These are phyloP conservation scores for Oegoconia quadripuncta DNA, from an alignment of 2,888 invertebrate genomes.

Conservation along the genomic window DNA sequence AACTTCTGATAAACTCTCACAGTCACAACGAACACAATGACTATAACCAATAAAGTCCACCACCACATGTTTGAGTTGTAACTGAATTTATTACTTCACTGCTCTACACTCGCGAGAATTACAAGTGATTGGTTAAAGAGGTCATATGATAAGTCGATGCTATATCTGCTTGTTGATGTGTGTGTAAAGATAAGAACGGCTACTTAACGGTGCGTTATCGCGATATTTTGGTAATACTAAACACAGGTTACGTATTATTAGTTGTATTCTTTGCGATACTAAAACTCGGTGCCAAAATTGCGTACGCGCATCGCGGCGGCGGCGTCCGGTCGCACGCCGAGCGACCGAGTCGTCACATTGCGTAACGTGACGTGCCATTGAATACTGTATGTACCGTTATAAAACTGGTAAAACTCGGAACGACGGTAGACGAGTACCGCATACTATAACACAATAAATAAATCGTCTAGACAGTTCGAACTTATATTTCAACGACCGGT, in stretches of 20 bases:
- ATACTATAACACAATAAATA: not conserved
- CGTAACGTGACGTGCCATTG: slow-evolving; percentile 50
- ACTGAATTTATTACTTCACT: slow-evolving; percentile 6
- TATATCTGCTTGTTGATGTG: not conserved
- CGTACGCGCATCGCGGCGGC: slow-evolving; percentile 35
- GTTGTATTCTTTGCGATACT: slow-evolving; percentile 29
- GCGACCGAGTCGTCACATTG: slow-evolving; percentile 10
- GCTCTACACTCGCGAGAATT: slow-evolving; percentile 2
- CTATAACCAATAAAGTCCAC: slow-evolving; percentile 32
- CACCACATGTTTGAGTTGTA: slow-evolving; percentile 36
- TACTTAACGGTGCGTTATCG: not conserved
- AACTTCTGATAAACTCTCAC: slow-evolving; percentile 64
- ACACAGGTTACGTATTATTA: slow-evolving; percentile 4
- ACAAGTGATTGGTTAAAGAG: slow-evolving; percentile 8
- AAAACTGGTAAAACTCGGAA: slow-evolving; percentile 16
- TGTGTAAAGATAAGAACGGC: slow-evolving; percentile 5
- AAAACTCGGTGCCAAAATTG: slow-evolving; percentile 40
- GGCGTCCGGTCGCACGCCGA: not conserved
- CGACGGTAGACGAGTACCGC: slow-evolving; percentile 18
- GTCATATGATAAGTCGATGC: slow-evolving; percentile 12
- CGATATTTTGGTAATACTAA: not conserved
- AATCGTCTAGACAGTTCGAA: no score
- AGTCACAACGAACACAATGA: slow-evolving; percentile 34
- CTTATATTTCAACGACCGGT: no score
- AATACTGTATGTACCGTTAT: slow-evolving; percentile 32